Base-by-base conservation (phyloP, 1,140 invertebrate genomes). In the Philotrypesis tridentata region DNA sequence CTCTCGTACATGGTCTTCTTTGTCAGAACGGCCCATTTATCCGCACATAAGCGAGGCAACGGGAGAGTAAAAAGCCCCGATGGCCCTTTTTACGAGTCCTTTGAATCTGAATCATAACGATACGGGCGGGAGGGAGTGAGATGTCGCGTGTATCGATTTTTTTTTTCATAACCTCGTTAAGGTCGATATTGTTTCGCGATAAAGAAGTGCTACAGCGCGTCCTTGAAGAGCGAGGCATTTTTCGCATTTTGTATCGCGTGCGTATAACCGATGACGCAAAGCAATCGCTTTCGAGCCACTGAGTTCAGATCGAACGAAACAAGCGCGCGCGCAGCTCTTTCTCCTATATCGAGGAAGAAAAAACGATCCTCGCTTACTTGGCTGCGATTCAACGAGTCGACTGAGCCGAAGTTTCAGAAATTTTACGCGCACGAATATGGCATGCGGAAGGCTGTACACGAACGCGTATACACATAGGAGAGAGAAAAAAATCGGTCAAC, bases 71-170 rank as follows among this genome's bases (percentile, higher is more conserved):
- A 80, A 81, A 81, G 43, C 72, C 55, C 33, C 70, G 27, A 77
- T 76, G 65, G 43, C 80, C 25, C 48, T 82, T 82, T 82, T 82
- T 82, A 82, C 80, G 73, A 82, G 80, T 77, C 73, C 73, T 82
- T 77, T 82, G 74, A 76, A 82, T 82, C 74, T 71, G 65, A 82
- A 77, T 76, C 74, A 82, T 77, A 82, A 77, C 67, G 80, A 77
- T 82, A 77, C 74, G n/a, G 73, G n/a, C 48, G 48, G n/a, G 21
- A 55, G 48, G 48, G 48, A 55, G 48, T 55, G 48, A 55, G 48
- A 55, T n/a, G 48, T 55, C 78, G 31, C n/a, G 37, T 48, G 17
- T 43, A 79, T 72, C 5, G 78, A 65, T 74, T 80, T 81, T 43
- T 80, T 81, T 43, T 55, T 80, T 74, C 31, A 65, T 80, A 43